Percentiles rank a stretch among this genome's conserved stretches.
Evolutionary conservation across 2,113 vertebrate genomes (phyloP).

Genomic region (Heterocephalus glaber): DNA sequence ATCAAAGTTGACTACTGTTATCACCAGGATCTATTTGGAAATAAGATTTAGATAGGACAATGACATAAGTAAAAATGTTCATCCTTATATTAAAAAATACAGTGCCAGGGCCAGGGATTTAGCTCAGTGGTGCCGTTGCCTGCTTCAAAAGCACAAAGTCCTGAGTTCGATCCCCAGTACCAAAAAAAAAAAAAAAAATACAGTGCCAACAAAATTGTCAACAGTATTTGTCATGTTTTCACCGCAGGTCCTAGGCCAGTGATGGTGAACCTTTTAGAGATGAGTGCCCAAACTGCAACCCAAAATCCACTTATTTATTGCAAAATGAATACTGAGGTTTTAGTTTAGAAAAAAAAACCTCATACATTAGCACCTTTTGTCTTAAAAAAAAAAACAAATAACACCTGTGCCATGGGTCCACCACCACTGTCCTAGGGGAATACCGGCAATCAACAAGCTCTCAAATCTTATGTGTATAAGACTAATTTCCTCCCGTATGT

Average conservation of each 20-base stretch:
- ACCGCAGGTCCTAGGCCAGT: neutral
- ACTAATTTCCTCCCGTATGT: neutral
- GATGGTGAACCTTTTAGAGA: neutral
- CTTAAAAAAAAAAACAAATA: neutral
- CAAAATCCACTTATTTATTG: neutral
- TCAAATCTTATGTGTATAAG: neutral
- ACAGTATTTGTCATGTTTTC: neutral
- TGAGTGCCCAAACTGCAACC: neutral
- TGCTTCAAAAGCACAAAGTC: no score
- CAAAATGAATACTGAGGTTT: neutral
- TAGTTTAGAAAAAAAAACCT: neutral
- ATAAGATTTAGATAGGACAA: neutral
- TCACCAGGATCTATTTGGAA: neutral
- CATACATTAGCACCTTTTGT: neutral
- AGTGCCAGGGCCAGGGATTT: no score
- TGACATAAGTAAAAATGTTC: neutral
- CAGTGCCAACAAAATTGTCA: neutral
- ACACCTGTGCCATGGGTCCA: neutral
- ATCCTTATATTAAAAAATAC: neutral
- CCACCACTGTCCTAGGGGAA: neutral
- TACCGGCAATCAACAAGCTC: neutral
- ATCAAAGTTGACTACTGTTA: neutral
- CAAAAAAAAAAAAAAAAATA: no score
- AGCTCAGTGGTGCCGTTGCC: no score
- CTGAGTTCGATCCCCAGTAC: no score